Base-by-base conservation (phyloP, 92 coral and sea anemone genomes). In the Epizoanthus rinbou region DNA sequence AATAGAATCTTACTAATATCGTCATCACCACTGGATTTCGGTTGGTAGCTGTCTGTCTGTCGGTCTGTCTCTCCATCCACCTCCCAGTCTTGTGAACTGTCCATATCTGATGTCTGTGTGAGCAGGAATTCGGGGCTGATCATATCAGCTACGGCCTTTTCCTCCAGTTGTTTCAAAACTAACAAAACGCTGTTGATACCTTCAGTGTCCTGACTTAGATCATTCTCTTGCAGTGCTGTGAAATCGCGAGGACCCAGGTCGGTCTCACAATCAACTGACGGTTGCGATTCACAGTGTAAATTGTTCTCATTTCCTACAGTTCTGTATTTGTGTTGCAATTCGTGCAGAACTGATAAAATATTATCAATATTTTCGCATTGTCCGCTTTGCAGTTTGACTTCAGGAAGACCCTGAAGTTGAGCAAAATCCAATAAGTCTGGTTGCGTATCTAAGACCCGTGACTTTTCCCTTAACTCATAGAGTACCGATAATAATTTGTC, bases 291-390 rank as follows among this genome's bases (percentile, higher is more conserved):
- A 39, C 70, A 10, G 31, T 67, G 73, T 33, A 16, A 41, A 60
- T 39, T 2, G 8, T 60, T 45, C n/a, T n/a, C 45, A 5, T 19
- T 39, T 17, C 23, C 82, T 62, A 35, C 50, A 8, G 3, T 5
- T 21, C 64, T 52, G 24, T 13, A 39, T 39, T 18, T 78, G 24
- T 17, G 41, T 62, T 60, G 28, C 35, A 78, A 22, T 17, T 78
- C 59, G 19, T 78, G 71, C 82, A 78, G 66, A 62, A 78, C 24
- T 21, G 82, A 60, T 62, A 62, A 78, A 21, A 78, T 59, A 71
- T 23, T 78, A 24, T 78, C 71, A 4, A 78, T 62, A 21, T 62
- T 62, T 78, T 62, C 82, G 45, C 39, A 13, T 13, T 78, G 57
- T 3, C 56, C 65, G 37, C 43, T n/a, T 18, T 17, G 6, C 22